Base-by-base conservation (phyloP, 2,113 vertebrate species). In the Lanius collurio region DNA sequence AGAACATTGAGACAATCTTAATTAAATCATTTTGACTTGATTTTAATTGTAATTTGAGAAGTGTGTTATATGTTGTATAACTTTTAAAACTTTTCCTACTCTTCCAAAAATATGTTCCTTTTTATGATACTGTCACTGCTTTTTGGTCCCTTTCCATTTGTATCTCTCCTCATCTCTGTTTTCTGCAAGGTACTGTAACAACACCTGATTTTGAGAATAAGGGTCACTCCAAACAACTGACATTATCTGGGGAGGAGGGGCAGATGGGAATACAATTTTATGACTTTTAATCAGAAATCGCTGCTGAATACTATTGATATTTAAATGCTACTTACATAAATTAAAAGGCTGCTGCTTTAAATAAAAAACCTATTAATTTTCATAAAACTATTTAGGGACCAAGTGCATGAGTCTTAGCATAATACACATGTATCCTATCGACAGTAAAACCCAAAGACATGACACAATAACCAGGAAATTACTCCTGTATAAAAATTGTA, bases 161-260 rank as follows among this genome's bases (percentile, higher is more conserved):
- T 23, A 30, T 22, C 30, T 53, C 31, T 90, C 16, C n/a, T 82
- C 26, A 70, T 64, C 11, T 78, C 47, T 41, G 0, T 81, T 95
- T 83, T 71, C 63, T 78, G 53, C n/a, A 79, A 62, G 33, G 30
- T 59, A 10, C 10, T 78, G 12, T 50, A 41, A 76, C 23, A 37
- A 75, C 7, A 90, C 47, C 35, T 52, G 37, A 41, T 60, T 84
- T 79, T 37, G 80, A 82, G 33, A 92, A 56, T n/a, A 53, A 47
- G 26, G 6, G 3, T 64, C 16, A 31, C 63, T 41, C 15, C 26
- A 89, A 67, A 31, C 8, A 93, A 42, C 15, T 53, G 57, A 3
- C 1, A 10, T 46, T 69, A 26, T 31, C 20, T 1, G 4, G 12
- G 4, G 8, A 17, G 8, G 4, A 2, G 2, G 1, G 2, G 4